These are phyloP conservation scores for Drosophila testacea DNA, from an alignment of 2,888 invertebrate genomes.

Conservation along the genomic window DNA sequence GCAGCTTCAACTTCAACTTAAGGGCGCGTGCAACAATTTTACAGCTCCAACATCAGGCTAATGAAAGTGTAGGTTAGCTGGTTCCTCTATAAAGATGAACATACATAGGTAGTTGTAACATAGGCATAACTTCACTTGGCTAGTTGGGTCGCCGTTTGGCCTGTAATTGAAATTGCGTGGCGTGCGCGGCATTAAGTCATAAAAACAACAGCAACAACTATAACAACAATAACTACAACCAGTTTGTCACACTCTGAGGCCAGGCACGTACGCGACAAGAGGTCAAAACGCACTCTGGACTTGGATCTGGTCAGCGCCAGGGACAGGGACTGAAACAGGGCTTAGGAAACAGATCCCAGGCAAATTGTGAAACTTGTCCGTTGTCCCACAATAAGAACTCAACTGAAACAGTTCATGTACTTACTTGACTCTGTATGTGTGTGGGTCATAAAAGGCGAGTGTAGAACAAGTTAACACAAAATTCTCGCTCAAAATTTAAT, in stretches of 20 bases:
- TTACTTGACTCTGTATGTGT: conserved; percentile 26
- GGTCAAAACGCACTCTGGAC: conserved; percentile 74
- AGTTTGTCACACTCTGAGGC: conserved; percentile 84
- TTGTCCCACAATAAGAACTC: conserved; percentile 1
- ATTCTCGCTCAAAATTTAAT: conserved; percentile 75
- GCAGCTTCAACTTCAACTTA: conserved; percentile 19
- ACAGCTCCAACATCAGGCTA: conserved; percentile 47
- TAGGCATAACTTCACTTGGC: conserved; percentile 13
- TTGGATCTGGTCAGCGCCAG: conserved; percentile 56
- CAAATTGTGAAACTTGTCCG: conserved; percentile 66
- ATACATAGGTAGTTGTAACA: background rate
- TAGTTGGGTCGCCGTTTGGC: conserved; percentile 36
- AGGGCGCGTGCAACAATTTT: conserved; percentile 66
- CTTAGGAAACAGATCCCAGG: conserved; percentile 27
- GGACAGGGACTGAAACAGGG: conserved; percentile 21
- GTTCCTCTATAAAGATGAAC: conserved; percentile 17
- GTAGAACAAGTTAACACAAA: conserved; percentile 75
- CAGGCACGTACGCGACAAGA: conserved; percentile 79
- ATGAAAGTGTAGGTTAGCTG: conserved; percentile 64
- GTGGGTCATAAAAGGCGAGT: conserved; percentile 74
- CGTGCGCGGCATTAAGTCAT: conserved; percentile 79
- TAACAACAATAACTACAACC: conserved; percentile 56
- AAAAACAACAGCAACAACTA: conserved; percentile 50
- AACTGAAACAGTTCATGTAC: background rate
- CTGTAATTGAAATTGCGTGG: conserved; percentile 79